Conservation (phyloP, 2,113 vertebrate genomes). For the Dromiciops gliroides region DNA sequence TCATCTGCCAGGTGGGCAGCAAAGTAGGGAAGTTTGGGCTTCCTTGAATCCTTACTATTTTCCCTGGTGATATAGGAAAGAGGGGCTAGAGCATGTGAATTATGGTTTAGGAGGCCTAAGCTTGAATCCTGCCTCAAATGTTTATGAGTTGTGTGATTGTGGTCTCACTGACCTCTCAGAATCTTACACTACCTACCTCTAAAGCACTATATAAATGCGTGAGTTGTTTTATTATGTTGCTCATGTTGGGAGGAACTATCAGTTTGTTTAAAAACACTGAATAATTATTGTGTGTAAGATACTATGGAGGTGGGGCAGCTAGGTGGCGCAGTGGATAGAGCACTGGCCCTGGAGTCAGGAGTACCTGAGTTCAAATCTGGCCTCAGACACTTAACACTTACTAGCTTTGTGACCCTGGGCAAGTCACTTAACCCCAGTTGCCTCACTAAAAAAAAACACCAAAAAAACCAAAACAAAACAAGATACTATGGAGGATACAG, state of each 20-base stretch:
- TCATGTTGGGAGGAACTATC: background rate
- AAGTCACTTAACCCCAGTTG: too few relatives aligned
- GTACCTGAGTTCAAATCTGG: too few relatives aligned
- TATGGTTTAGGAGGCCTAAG: background rate
- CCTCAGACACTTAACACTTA: too few relatives aligned
- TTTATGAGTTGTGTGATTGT: background rate
- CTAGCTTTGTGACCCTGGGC: too few relatives aligned
- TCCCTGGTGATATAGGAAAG: background rate
- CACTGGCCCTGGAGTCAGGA: too few relatives aligned
- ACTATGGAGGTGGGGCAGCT: background rate
- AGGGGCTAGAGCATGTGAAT: background rate
- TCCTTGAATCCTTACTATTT: conserved; percentile 13
- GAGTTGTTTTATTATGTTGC: background rate
- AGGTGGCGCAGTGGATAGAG: too few relatives aligned
- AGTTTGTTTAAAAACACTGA: background rate
- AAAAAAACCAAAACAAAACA: too few relatives aligned
- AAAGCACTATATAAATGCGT: background rate
- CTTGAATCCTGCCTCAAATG: background rate
- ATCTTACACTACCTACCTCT: background rate
- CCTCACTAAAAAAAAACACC: too few relatives aligned
- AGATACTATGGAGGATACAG: background rate
- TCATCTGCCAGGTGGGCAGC: conserved; percentile 23
- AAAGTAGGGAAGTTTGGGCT: background rate
- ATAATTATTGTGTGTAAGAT: background rate
- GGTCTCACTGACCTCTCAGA: background rate